These are phyloP conservation scores for Laterallus jamaicensis DNA, from an alignment of 2,113 vertebrate species.

Conservation along the genomic window DNA sequence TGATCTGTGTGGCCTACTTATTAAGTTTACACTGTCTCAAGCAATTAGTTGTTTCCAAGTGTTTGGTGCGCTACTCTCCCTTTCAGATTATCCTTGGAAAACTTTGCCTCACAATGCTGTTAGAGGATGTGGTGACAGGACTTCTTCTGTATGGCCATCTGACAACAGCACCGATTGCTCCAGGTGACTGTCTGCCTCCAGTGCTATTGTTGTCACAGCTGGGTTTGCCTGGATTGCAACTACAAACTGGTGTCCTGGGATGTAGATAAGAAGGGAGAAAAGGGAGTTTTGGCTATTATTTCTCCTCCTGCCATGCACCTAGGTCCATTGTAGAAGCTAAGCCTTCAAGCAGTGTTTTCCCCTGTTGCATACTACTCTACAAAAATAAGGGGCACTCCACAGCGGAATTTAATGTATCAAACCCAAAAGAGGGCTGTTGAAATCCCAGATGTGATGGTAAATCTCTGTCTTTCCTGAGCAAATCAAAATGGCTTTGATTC, in stretches of 20 bases:
- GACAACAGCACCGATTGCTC: background rate
- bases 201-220: background rate
- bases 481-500: background rate
- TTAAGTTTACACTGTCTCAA: constrained; percentile 16
- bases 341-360: background rate
- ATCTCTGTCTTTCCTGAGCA: background rate
- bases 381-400: background rate
- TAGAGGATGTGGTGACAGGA: background rate
- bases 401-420: background rate
- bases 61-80: background rate
- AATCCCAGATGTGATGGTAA: background rate
- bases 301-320: background rate
- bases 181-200: background rate
- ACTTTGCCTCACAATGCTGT: background rate
- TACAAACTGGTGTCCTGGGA: background rate
- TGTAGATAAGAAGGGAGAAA: background rate
- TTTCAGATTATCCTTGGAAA: background rate
- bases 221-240: background rate
- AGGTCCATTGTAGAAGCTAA: background rate
- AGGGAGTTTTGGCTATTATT: background rate
- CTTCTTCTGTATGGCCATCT: background rate
- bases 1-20: constrained; percentile 64
- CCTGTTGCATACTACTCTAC: background rate
- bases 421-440: background rate
- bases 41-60: constrained; percentile 26